Evolutionary conservation across 2,888 invertebrate genomes (phyloP), one percentile per base, ranked within the genome.

Genomic region (Trichopria drosophilae): DNA sequence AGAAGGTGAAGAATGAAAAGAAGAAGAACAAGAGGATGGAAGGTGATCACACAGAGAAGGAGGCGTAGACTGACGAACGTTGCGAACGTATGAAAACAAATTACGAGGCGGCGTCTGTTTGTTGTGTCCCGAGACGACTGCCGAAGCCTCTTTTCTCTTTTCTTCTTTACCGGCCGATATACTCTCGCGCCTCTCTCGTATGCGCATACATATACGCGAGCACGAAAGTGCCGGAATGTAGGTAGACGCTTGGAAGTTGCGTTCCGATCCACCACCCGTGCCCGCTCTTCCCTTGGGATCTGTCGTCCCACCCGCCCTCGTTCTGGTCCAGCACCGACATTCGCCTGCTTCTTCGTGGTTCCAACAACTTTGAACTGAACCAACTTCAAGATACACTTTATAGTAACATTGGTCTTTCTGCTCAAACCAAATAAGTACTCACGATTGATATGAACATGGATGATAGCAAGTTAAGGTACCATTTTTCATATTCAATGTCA

Each of bases 91-190:
- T 68, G 70, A 71, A 72, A 72, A 71, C 71, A 72, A 71, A 72
- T 72, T 72, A 72, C 69, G 71, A 70, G 71, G 70, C 71, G 71
- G 71, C 69, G 67, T 69, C 70, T 68, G 71, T 71, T 71, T 71
- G 70, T 71, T 71, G 71, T 68, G 63, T 57, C 52, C 57, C 53
- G 59, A 41, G 59, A 26, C n/a, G 12, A 13, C 53, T 53, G 28
- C 6, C 51, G 46, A 52, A 52, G 55, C 51, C 56, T 50, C 48
- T 45, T 57, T 13, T 35, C n/a, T 40, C 45, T 19, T 12, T 13
- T 28, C 43, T 40, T 32, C n/a, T n/a, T 26, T 20, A 18, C 37
- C 44, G 29, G 32, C 37, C 45, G 15, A 39, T 34, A 32, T 26
- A 28, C 32, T 51, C 40, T 26, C 42, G 22, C 31, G 31, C 37